Evolutionary conservation across 2,797 vertebrate genomes (phyloP).

Genomic region (Centroberyx gerrardi): DNA sequence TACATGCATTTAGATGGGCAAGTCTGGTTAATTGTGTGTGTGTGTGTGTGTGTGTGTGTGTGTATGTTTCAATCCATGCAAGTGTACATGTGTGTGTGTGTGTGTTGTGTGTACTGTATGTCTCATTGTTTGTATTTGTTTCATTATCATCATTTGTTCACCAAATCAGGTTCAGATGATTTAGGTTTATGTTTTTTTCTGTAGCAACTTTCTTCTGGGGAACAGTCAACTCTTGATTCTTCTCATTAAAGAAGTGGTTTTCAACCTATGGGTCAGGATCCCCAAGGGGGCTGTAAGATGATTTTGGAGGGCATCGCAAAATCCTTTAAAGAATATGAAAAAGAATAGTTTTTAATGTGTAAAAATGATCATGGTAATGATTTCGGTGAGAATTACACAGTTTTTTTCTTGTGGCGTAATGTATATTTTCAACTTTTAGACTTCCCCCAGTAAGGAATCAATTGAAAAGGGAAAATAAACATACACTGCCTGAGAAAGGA

Average conservation of each 20-base stretch:
- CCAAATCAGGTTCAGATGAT: background rate
- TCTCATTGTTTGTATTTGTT: constrained; percentile 17
- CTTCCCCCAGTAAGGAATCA: background rate
- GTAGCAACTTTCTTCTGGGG: too few species aligned
- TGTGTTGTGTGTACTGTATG: background rate
- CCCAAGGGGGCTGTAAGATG: background rate
- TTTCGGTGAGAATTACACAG: background rate
- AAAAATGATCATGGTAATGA: background rate
- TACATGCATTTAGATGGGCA: constrained; percentile 24
- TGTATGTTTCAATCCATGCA: constrained; percentile 20
- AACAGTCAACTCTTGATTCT: background rate
- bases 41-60: constrained; percentile 2
- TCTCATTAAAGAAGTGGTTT: background rate
- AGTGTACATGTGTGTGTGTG: background rate
- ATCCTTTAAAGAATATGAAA: too few species aligned
- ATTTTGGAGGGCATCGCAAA: background rate
- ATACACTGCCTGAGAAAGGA: too few species aligned
- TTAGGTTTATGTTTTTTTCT: background rate
- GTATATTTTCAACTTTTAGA: background rate
- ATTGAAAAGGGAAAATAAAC: too few species aligned
- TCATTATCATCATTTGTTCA: constrained; percentile 12
- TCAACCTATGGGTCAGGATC: background rate
- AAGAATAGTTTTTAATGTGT: too few species aligned
- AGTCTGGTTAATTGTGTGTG: constrained; percentile 3
- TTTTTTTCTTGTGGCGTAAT: background rate